Conservation (phyloP, 2,113 vertebrate genomes). For the Myiopsitta monachus region DNA sequence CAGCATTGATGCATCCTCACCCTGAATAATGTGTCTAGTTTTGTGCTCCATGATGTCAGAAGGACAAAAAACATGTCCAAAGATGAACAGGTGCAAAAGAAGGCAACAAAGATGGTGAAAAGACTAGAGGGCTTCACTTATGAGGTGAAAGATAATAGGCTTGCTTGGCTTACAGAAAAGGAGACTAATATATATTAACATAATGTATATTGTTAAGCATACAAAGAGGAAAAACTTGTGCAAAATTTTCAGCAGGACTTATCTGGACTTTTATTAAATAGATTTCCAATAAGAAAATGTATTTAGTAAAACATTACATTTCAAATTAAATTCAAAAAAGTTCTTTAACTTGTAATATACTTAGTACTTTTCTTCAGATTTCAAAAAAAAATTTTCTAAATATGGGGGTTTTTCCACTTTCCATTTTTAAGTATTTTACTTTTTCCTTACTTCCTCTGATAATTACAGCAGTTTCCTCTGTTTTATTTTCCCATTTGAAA, state of each 20-base stretch:
- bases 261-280: neutral
- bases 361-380: neutral
- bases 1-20: neutral
- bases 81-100: neutral
- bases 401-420: fast-evolving
- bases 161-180: neutral
- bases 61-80: neutral
- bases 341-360: neutral
- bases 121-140: neutral
- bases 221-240: neutral
- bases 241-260: neutral
- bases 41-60: neutral
- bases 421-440: neutral
- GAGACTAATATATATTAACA: too few species aligned
- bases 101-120: neutral
- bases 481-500: neutral
- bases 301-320: neutral
- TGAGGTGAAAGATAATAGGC: neutral
- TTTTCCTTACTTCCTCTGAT: neutral
- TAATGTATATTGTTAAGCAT: neutral
- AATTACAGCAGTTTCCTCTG: neutral
- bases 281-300: neutral
- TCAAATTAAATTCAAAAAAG: neutral
- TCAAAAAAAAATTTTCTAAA: neutral
- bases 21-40: neutral